Percentiles rank a stretch among this genome's conserved stretches.
Conservation (phyloP, 1,140 invertebrate genomes). For the Cyclargus thomasi region DNA sequence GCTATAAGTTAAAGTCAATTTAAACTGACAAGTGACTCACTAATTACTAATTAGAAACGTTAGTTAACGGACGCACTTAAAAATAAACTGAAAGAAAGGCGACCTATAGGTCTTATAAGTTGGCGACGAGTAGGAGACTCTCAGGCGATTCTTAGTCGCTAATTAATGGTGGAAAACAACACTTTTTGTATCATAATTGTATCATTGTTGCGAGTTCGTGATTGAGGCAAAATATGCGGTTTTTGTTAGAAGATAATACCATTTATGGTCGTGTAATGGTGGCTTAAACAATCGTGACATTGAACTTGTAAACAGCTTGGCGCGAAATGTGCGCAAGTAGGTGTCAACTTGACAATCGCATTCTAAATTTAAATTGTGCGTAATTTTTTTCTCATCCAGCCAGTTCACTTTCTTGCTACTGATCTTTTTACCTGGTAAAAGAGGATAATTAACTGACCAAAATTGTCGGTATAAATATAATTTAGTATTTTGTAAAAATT, state of each 20-base stretch:
- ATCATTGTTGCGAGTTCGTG: slow-evolving; percentile 7
- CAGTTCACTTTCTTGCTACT: too few species aligned
- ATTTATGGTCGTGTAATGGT: background rate
- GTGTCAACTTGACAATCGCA: background rate
- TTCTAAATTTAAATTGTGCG: background rate
- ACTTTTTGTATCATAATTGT: slow-evolving; percentile 2
- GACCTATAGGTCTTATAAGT: slow-evolving; percentile 3
- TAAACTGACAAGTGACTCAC: background rate
- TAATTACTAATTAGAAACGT: background rate
- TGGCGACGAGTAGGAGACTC: background rate
- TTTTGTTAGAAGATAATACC: slow-evolving; percentile 1
- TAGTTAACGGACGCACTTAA: background rate
- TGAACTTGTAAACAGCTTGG: slow-evolving; percentile 6
- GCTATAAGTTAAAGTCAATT: background rate
- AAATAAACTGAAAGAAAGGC: background rate
- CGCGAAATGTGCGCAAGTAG: background rate
- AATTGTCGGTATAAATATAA: too few species aligned
- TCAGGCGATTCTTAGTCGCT: background rate
- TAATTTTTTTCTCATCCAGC: background rate
- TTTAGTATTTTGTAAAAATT: too few species aligned
- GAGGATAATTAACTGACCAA: too few species aligned
- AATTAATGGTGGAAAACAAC: slow-evolving; percentile 7
- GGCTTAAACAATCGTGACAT: background rate
- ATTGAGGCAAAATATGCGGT: slow-evolving; percentile 4
- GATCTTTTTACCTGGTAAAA: too few species aligned